Evolutionary conservation across 2,888 invertebrate species (phyloP), one percentile per base, ranked within the genome.

Genomic region (Thyatira batis): DNA sequence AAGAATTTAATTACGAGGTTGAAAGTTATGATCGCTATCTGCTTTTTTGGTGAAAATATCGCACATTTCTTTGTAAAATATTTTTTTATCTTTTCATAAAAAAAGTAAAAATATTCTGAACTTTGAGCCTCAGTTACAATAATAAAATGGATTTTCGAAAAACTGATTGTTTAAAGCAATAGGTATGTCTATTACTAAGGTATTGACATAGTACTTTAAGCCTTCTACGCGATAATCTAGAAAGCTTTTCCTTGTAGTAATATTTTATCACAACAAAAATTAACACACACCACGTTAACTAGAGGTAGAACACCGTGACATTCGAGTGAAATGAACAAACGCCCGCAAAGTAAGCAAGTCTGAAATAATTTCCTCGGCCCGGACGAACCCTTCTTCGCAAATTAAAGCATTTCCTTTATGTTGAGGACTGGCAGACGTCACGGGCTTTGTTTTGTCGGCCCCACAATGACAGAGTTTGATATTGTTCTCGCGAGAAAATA

Each of bases 351-450:
- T 48, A 54, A 61, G 51, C 51, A 58, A 53, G 20, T 58, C 60
- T 55, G 54, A 62, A 63, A 54, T 62, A 62, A 65, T 59, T 59
- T 21, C 39, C n/a, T 51, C 30, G 45, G 13, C 46, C n/a, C n/a
- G n/a, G 30, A n/a, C 33, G 45, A 39, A 39, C 51, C 50, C 49
- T 57, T 54, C 53, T 54, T 56, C 21, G 53, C 48, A 59, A 61
- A 68, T 68, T 67, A 61, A 59, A 53, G 51, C 71, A 71, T 72
- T 67, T 63, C 59, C 54, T 61, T 62, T 56, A 76, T 77, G 73
- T 73, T 69, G 72, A 73, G 71, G 73, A 65, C 58, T 54, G 65
- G 65, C 70, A 71, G 73, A 79, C 76, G 73, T 72, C 79, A 76
- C 57, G 54, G 56, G 67, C 69, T 77, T 79, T 77, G 78, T 79